Evolutionary conservation across 2,797 vertebrate genomes (phyloP), one percentile per base, ranked within the genome.

Genomic region (Phrynocephalus forsythii): DNA sequence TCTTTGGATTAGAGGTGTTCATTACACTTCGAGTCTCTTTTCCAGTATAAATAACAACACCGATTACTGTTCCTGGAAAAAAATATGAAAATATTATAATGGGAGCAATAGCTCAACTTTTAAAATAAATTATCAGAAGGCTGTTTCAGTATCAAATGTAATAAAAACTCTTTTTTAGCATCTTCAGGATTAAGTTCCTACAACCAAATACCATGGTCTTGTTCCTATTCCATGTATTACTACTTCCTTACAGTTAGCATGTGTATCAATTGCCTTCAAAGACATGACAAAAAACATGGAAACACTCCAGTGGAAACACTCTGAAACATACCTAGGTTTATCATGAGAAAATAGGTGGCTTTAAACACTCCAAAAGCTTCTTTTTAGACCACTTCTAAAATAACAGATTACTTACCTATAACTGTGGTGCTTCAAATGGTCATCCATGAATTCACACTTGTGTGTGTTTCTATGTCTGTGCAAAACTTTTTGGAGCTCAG

Each of bases 41-140:
- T 92, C 99, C 99, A 2, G 98, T 99, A 95, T 99, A 99, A 97
- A 99, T 98, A 95, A 99, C 98, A 95, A 99, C 98, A 92, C 99
- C 99, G 93, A 99, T 98, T 95, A 99, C 98, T 44, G 98, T 99
- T 94, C 99, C 99, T 99, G 97, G 33, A 91, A 97, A 52, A 52
- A 85, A 63, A 63, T 79, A 72, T 60, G 26, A 20, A 60, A 83
- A 83, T 20, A 1, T n/a, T 67, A 52, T 56, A 0, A 28, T 24
- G 18, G 16, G 38, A 28, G 28, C 3, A 48, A 18, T 48, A 79
- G 82, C 15, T 44, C 11, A 69, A 78, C 22, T 22, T 30, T 71
- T 28, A 80, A 76, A 66, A 80, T 63, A 66, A 79, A 73, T 33
- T 2, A 44, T 8, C 1, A 72, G 3, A 79, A 60, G 16, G n/a